A percentile compares a stretch with the other conserved stretches of the same genome.
Evolutionary conservation across 2,888 invertebrate species (phyloP).

Genomic region (Eupelmus urozonus): DNA sequence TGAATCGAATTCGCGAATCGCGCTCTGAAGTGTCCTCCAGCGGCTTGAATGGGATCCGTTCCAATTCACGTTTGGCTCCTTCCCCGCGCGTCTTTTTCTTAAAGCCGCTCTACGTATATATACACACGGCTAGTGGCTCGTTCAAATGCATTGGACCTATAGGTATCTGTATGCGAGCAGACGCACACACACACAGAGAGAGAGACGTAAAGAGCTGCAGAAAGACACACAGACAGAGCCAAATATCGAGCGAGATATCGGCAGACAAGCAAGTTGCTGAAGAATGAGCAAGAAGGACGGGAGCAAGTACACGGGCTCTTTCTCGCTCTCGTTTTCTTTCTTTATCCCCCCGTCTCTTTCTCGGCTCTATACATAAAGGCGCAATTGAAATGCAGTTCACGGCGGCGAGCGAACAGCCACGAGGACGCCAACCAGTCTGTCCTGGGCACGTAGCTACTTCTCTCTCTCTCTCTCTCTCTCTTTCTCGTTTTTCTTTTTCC

Average conservation of each 20-base stretch:
- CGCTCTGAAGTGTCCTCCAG: conserved; percentile 9
- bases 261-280: background rate
- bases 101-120: background rate
- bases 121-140: background rate
- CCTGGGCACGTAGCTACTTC: background rate
- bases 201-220: too few relatives aligned
- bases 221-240: too few relatives aligned
- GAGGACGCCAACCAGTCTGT: conserved; percentile 26
- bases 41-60: conserved; percentile 27
- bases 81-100: background rate
- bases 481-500: background rate
- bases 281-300: conserved; percentile 4
- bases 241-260: background rate
- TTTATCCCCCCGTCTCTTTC: background rate
- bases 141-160: background rate
- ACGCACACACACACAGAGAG: background rate
- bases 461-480: background rate
- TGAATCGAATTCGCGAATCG: conserved; percentile 25
- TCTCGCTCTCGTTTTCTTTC: background rate
- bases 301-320: background rate
- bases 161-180: background rate
- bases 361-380: background rate
- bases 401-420: background rate
- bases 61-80: conserved; percentile 23
- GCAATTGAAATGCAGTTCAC: conserved; percentile 20